Evolutionary conservation across 2,113 vertebrate genomes (phyloP), one percentile per base, ranked within the genome.

Genomic region (Gallinago jamesoni): DNA sequence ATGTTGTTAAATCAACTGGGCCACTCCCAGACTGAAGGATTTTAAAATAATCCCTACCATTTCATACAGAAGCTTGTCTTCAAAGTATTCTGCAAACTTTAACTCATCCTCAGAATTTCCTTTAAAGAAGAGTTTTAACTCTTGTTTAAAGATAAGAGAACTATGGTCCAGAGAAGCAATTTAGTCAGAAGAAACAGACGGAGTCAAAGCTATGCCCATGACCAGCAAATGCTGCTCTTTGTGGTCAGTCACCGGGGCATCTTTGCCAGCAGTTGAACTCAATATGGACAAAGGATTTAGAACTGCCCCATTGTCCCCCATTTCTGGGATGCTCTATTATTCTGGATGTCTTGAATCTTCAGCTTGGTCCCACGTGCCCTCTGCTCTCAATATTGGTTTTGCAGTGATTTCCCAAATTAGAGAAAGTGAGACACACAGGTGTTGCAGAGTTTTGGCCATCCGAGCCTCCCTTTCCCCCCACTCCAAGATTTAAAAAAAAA

Each of bases 221-320:
- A n/a, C 10, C 19, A 31, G 14, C 2, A 1, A 1, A 20, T 25
- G 33, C 63, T 35, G 68, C 52, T 68, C 41, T 53, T 62, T 48
- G 45, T 1, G 1, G 50, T 43, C 3, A 0, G 7, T 59, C 39
- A 3, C 1, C 55, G 28, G 39, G 52, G 11, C 18, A 25, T 16
- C 7, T 56, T 31, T 57, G 37, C 41, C 59, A 45, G 22, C 23
- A 55, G 48, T 3, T 75, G 39, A 45, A 28, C 35, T 74, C 37
- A 52, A 19, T 13, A 23, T 23, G 33, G 30, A 64, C 28, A 50
- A 67, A 15, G 21, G 48, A 43, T 79, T 41, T 72, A 59, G 55
- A 35, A 78, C 56, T 27, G 45, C 12, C 23, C 41, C 12, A 9
- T 28, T 72, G 12, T 30, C 21, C 19, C 3, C 17, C 17, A 6